These are phyloP conservation scores for Danionella cerebrum DNA, from an alignment of 2,113 vertebrate species.

Conservation along the genomic window DNA sequence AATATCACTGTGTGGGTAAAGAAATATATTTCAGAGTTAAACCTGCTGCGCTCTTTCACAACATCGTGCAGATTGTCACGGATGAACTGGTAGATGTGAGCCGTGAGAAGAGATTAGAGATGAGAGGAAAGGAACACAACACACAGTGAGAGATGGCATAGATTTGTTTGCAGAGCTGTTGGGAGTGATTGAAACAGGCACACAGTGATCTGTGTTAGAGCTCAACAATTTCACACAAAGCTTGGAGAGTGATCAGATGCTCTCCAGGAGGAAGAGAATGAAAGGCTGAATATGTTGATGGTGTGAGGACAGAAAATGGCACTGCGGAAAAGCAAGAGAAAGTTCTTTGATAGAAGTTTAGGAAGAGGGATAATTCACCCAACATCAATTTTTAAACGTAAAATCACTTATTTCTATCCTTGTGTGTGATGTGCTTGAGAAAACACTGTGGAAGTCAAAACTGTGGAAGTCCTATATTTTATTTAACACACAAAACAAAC, in stretches of 20 bases:
- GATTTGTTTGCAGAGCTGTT: conserved; percentile 18
- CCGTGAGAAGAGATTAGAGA: neutral
- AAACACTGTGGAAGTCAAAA: no score
- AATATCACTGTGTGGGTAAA: conserved; percentile 50
- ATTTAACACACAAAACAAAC: no score
- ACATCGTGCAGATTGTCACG: neutral
- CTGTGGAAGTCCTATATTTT: no score
- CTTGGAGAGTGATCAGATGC: conserved; percentile 9
- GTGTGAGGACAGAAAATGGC: neutral
- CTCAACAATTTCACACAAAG: conserved; percentile 42
- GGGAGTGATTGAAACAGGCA: conserved; percentile 4
- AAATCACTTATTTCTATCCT: no score
- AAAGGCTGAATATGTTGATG: neutral
- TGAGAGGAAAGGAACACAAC: neutral
- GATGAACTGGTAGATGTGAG: conserved; percentile 1
- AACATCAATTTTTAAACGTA: no score
- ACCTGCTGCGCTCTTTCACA: neutral
- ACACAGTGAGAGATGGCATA: neutral
- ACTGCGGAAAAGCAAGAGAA: neutral
- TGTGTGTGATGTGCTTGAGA: no score
- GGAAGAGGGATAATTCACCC: no score
- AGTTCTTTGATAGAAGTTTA: neutral
- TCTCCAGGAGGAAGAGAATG: neutral
- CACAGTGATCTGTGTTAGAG: conserved; percentile 24
- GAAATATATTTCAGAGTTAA: conserved; percentile 34